Base-by-base conservation (phyloP, 2,797 vertebrate species). In the Poecilia picta region DNA sequence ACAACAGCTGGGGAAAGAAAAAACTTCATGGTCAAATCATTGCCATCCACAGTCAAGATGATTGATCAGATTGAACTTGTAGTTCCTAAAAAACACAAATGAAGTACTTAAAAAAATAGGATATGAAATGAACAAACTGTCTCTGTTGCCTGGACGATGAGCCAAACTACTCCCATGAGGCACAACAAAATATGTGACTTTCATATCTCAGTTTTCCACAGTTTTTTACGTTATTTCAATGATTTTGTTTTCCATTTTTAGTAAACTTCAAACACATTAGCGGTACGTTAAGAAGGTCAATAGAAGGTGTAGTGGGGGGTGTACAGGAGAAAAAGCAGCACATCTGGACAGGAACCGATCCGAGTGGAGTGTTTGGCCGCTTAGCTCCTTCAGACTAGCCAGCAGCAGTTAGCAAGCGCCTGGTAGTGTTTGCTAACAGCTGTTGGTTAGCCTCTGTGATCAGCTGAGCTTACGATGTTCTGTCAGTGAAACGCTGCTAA, bases 111-210 rank as follows among this genome's bases (percentile, higher is more conserved):
- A 20, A 20, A 8, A 4, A 64, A 7, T 8, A 7, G 57, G 28
- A 16, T 62, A 31, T 16, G 7, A 62, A 36, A 3, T n/a, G 18
- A 51, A 25, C 20, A 25, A 53, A 39, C 16, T 73, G 70, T 78
- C 33, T 75, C 16, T 5, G 72, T 72, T 43, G 2, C 83, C 73
- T 78, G 73, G 36, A 71, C 85, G 62, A 13, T 59, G 5, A 31
- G n/a, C 57, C n/a, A 59, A 31, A 16, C 57, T 62, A 16, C 5
- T 16, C 28, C 2, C 5, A 31, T 18, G 28, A 62, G 5, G 5
- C 28, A 62, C 13, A 62, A 62, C 57, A 33, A 62, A 31, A 62
- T 12, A 13, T 57, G n/a, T 28, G 31, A 33, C 28, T 62, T 62
- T 33, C 28, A 33, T 62, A 57, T 57, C 23, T 20, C 49, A 53